Evolutionary conservation across 2,797 vertebrate genomes (phyloP).

Genomic region (Setipinna tenuifilis): DNA sequence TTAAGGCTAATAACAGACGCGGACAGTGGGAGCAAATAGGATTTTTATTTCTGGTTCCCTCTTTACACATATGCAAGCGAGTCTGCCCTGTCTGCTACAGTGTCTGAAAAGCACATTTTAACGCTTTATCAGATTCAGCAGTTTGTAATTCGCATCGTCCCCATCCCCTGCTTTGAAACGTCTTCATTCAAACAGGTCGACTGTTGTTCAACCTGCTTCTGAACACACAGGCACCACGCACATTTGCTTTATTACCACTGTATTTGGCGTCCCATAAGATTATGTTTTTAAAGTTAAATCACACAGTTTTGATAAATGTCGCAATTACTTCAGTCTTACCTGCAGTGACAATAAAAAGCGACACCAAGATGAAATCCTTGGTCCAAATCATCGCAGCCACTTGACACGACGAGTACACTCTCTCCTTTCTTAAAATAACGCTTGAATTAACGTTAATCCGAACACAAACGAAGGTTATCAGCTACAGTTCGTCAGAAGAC

Average conservation of each 20-base stretch:
- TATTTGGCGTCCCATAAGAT: background rate
- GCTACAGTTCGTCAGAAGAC: background rate
- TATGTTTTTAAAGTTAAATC: background rate
- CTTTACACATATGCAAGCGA: background rate
- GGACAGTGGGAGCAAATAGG: background rate
- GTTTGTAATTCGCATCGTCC: background rate
- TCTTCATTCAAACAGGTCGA: conserved; percentile 25
- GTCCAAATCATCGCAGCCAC: conserved; percentile 24
- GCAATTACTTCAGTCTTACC: conserved; percentile 1
- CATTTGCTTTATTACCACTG: background rate
- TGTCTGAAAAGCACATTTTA: background rate
- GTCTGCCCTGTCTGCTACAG: background rate
- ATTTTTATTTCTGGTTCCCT: background rate
- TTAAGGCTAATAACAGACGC: background rate
- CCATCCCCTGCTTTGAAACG: background rate
- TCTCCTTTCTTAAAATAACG: conserved; percentile 12
- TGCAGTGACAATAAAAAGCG: conserved; percentile 14
- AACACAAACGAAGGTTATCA: background rate
- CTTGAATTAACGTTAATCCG: conserved; percentile 12
- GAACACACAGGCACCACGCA: background rate
- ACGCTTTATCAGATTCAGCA: background rate
- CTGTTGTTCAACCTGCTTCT: conserved; percentile 16
- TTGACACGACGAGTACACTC: conserved; percentile 13
- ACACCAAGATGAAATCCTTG: conserved; percentile 26
- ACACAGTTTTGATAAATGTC: background rate